These are phyloP conservation scores for Oncorhynchus kisutch DNA, from an alignment of 2,113 vertebrate genomes.

Conservation along the genomic window DNA sequence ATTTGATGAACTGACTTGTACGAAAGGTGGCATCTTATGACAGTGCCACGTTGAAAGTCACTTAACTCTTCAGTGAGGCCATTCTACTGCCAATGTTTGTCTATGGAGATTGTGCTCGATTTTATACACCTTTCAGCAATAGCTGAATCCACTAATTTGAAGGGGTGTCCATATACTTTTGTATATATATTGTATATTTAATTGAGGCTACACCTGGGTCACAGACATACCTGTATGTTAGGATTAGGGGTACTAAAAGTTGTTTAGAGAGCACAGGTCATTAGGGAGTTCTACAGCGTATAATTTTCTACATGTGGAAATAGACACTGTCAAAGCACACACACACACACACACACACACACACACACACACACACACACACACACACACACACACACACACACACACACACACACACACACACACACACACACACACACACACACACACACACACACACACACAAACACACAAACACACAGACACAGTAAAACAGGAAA, in stretches of 20 bases:
- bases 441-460: conserved; percentile 22
- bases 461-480: too few species aligned
- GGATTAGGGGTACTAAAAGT: conserved; percentile 65
- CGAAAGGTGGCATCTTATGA: too few species aligned
- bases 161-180: too few species aligned
- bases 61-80: too few species aligned
- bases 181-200: conserved; percentile 62
- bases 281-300: conserved; percentile 55
- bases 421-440: not conserved
- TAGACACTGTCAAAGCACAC: too few species aligned
- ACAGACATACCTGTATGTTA: conserved; percentile 52
- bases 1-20: too few species aligned
- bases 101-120: too few species aligned
- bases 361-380: conserved; percentile 3
- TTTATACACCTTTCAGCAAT: too few species aligned
- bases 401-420: conserved; percentile 15
- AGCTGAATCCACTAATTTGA: too few species aligned
- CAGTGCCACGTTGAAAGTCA: too few species aligned
- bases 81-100: too few species aligned
- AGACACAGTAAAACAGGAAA: conserved; percentile 20
- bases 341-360: not conserved
- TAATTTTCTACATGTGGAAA: conserved; percentile 26
- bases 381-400: conserved; percentile 19
- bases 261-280: conserved; percentile 55
- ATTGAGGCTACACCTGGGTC: conserved; percentile 60